Evolutionary conservation across 2,888 invertebrate genomes (phyloP).

Genomic region (Andricus quercusramuli): DNA sequence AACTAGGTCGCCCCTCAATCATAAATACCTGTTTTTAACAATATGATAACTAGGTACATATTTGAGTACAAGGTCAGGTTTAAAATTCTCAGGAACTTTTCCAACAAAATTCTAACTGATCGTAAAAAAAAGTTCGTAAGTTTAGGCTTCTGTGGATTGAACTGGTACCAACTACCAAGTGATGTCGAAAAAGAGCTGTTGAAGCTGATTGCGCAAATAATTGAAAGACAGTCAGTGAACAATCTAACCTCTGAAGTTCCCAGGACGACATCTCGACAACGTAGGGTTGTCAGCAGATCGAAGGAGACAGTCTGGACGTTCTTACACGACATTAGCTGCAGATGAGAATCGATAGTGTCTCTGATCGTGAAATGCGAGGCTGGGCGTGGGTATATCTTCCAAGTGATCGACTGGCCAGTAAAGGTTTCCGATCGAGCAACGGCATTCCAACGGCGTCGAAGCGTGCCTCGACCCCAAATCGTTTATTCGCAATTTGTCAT

Average conservation of each 20-base stretch:
- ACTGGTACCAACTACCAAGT: background rate
- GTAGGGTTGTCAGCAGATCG: conserved; percentile 66
- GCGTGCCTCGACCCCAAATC: conserved; percentile 46
- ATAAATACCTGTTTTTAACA: too few relatives aligned
- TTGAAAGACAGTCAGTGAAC: conserved; percentile 5
- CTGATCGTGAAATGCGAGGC: conserved; percentile 68
- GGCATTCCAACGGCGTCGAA: conserved; percentile 52
- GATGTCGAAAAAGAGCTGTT: background rate
- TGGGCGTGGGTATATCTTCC: conserved; percentile 66
- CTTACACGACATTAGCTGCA: conserved; percentile 75
- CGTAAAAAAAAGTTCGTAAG: too few relatives aligned
- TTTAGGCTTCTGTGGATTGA: background rate
- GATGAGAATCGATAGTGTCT: conserved; percentile 74
- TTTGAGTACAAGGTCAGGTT: too few relatives aligned
- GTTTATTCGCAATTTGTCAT: conserved; percentile 59
- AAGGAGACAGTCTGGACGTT: conserved; percentile 65
- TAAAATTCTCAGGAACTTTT: too few relatives aligned
- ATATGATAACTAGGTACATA: too few relatives aligned
- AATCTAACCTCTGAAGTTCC: conserved; percentile 8
- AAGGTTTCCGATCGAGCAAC: conserved; percentile 60
- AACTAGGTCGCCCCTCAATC: too few relatives aligned
- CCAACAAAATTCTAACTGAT: too few relatives aligned
- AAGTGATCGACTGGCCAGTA: conserved; percentile 62
- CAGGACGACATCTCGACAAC: conserved; percentile 57
- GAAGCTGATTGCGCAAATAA: conserved; percentile 1